phyloP scores from a whole-genome alignment of 2,113 vertebrate genomes.

The Rhea americana region DNA sequence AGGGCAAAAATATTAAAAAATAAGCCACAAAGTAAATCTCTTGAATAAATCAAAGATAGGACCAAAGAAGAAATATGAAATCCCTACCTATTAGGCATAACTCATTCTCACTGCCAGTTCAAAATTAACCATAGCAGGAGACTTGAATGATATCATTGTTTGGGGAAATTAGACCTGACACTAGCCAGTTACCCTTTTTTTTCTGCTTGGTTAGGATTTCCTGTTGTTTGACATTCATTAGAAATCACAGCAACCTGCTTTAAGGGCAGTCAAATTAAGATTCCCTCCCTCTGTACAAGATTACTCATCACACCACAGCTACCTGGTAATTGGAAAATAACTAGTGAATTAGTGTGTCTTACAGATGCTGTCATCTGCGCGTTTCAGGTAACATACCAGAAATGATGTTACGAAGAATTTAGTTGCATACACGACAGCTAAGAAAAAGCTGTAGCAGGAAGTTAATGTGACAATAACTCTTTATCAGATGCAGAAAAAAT shows the following conservation, averaged over 20 bases:
- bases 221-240: constrained; percentile 38
- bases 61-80: not conserved
- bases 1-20: not conserved
- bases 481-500: constrained; percentile 15
- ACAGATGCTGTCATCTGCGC: not conserved
- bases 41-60: not conserved
- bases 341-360: not conserved
- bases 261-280: constrained; percentile 32
- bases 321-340: constrained; percentile 11
- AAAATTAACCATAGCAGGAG: not conserved
- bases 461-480: not conserved
- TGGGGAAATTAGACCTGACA: constrained; percentile 24
- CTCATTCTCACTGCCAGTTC: not conserved
- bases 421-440: not conserved
- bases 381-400: not conserved
- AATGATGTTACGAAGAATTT: not conserved
- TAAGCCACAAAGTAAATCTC: not conserved
- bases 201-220: constrained; percentile 32
- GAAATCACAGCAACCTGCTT: constrained; percentile 20
- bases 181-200: not conserved
- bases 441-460: not conserved
- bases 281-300: not conserved
- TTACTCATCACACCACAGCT: constrained; percentile 52
- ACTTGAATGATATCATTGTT: not conserved
- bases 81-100: not conserved